These are phyloP conservation scores for Amphiprion ocellaris DNA, from an alignment of 2,113 vertebrate species.

Conservation along the genomic window DNA sequence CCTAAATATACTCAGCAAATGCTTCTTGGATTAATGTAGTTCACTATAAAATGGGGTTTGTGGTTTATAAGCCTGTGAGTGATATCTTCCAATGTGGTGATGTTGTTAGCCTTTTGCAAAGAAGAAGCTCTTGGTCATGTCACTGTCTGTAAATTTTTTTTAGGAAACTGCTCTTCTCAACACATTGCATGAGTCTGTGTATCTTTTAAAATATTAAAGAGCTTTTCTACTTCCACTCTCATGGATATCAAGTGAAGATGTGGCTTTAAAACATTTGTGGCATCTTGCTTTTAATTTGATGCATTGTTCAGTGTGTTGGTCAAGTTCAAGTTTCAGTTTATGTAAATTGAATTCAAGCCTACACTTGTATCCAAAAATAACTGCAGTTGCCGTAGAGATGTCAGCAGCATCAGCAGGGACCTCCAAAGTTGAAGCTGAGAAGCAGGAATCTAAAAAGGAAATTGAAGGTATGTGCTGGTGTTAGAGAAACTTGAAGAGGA, in stretches of 20 bases:
- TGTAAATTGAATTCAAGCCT: background rate
- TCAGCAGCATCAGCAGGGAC: conserved; percentile 11
- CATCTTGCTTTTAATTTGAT: conserved; percentile 24
- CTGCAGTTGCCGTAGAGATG: conserved; percentile 40
- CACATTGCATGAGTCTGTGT: background rate
- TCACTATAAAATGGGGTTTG: background rate
- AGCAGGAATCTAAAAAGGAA: conserved; percentile 38
- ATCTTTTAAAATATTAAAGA: background rate
- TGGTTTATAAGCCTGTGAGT: background rate
- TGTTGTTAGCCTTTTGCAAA: background rate
- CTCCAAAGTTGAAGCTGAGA: conserved; percentile 31
- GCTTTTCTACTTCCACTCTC: background rate
- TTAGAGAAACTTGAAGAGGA: background rate
- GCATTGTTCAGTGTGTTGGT: background rate
- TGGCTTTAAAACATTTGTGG: background rate
- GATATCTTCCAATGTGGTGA: background rate
- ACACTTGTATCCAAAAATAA: background rate
- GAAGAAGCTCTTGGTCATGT: background rate
- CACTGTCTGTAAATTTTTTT: background rate
- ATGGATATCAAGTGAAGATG: conserved; percentile 7
- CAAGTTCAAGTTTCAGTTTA: background rate
- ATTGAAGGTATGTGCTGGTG: conserved; percentile 54
- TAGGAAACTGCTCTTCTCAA: background rate
- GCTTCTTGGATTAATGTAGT: background rate
- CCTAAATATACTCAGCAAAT: background rate